phyloP scores from a whole-genome alignment of 2,113 vertebrate genomes.

The Psophia crepitans region DNA sequence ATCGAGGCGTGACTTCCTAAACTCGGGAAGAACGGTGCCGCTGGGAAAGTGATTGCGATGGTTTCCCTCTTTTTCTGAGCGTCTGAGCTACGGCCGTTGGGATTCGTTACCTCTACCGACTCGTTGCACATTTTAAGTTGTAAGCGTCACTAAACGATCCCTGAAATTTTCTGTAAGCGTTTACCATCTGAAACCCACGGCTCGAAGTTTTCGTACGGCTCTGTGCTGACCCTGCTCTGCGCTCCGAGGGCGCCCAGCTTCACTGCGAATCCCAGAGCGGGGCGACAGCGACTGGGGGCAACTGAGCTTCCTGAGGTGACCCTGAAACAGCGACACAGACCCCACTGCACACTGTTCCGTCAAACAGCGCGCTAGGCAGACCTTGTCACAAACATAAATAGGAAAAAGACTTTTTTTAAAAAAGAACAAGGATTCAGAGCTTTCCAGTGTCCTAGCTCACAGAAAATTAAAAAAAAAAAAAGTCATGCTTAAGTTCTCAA shows the following conservation, averaged over 20 bases:
- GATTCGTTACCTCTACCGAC: constrained; percentile 56
- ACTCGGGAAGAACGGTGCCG: neutral
- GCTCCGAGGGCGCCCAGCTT: constrained; percentile 75
- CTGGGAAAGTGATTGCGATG: neutral
- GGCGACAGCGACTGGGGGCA: constrained; percentile 63
- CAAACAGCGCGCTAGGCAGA: constrained; percentile 43
- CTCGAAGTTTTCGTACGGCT: neutral
- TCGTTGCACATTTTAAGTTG: constrained; percentile 47
- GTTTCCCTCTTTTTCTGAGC: neutral
- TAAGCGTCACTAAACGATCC: constrained; percentile 59
- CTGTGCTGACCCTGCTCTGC: neutral
- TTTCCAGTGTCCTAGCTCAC: constrained; percentile 82
- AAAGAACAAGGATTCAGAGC: constrained; percentile 64
- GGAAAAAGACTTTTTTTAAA: constrained; percentile 50
- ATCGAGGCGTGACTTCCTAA: neutral
- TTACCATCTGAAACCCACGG: constrained; percentile 16
- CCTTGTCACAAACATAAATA: constrained; percentile 73
- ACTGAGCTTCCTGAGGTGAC: constrained; percentile 87
- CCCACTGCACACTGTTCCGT: constrained; percentile 54
- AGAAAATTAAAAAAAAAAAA: constrained; percentile 56
- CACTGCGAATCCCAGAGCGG: constrained; percentile 58
- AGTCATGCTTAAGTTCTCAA: constrained; percentile 79
- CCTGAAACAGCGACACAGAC: constrained; percentile 73
- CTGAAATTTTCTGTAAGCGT: constrained; percentile 65
- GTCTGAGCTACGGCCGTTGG: neutral